These are phyloP conservation scores for Drosophila borealis DNA, from an alignment of 2,888 invertebrate genomes.

Conservation along the genomic window DNA sequence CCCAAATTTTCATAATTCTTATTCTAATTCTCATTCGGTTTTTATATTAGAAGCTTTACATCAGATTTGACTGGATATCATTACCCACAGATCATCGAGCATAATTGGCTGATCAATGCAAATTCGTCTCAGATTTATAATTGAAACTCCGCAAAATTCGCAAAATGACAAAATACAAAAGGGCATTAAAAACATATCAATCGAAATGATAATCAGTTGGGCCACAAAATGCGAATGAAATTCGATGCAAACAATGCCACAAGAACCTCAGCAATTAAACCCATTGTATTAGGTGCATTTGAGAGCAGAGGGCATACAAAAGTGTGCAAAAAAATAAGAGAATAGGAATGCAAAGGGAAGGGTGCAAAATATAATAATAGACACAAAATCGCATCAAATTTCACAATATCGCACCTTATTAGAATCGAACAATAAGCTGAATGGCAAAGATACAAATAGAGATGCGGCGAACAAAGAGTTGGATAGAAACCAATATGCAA, in stretches of 20 bases:
- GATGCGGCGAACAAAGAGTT: slow-evolving; percentile 34
- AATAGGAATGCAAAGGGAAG: slow-evolving; percentile 20
- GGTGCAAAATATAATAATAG: slow-evolving; percentile 65
- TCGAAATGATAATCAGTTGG: slow-evolving; percentile 60
- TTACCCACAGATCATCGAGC: not conserved
- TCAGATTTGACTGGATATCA: not conserved
- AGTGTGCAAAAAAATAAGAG: slow-evolving; percentile 33
- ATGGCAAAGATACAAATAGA: slow-evolving; percentile 44
- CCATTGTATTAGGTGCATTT: slow-evolving; percentile 44
- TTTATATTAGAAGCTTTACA: no score
- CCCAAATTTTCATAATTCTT: not conserved
- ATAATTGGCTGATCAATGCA: slow-evolving; percentile 32
- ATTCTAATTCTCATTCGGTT: not conserved
- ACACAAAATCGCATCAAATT: slow-evolving; percentile 79
- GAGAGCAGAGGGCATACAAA: slow-evolving; percentile 16
- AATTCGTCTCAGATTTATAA: slow-evolving; percentile 44
- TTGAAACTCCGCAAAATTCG: slow-evolving; percentile 42
- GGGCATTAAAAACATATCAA: slow-evolving; percentile 72
- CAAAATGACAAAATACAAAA: slow-evolving; percentile 58
- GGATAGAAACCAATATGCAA: slow-evolving; percentile 55
- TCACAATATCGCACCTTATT: slow-evolving; percentile 81
- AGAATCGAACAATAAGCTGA: slow-evolving; percentile 66
- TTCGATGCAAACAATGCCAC: slow-evolving; percentile 45
- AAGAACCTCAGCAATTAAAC: slow-evolving; percentile 62
- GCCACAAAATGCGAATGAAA: slow-evolving; percentile 29